Conservation (phyloP, 53 echinoderm and acorn worm species). For the Temnopleurus reevesii region DNA sequence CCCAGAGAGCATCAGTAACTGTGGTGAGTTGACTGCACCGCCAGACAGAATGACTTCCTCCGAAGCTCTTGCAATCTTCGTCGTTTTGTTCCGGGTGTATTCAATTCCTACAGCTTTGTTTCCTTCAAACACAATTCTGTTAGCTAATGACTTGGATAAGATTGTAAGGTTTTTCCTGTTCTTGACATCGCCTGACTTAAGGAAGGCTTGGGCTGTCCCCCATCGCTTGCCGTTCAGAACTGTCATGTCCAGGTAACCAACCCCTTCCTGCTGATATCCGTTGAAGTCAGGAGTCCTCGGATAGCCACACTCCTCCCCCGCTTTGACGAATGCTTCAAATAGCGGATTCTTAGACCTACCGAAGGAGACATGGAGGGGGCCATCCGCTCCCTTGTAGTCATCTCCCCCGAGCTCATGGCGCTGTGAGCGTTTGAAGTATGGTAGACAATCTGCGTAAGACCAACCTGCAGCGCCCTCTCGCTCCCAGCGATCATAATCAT, state of each 20-base stretch:
- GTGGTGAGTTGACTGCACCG: conserved; percentile 87
- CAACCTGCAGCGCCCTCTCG: conserved; percentile 85
- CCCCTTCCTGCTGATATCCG: conserved; percentile 95
- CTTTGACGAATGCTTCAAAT: conserved; percentile 83
- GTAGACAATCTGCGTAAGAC: conserved; percentile 94
- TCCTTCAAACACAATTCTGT: conserved; percentile 77
- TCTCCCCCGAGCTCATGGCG: conserved; percentile 78
- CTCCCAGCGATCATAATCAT: conserved; percentile 92
- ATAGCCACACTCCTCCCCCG: conserved; percentile 87
- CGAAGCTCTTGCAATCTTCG: conserved; percentile 62
- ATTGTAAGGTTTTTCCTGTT: conserved; percentile 78
- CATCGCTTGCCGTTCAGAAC: conserved; percentile 88
- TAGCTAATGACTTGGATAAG: conserved; percentile 61
- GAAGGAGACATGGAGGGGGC: conserved; percentile 85
- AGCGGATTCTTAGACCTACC: conserved; percentile 73
- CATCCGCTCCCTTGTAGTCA: conserved; percentile 86
- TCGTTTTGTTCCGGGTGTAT: conserved; percentile 61
- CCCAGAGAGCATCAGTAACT: conserved; percentile 95
- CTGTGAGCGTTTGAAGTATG: conserved; percentile 92
- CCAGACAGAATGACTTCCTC: conserved; percentile 80
- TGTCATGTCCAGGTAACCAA: conserved; percentile 87
- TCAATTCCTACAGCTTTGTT: conserved; percentile 84
- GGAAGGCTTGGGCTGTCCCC: conserved; percentile 91
- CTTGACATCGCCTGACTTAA: conserved; percentile 60
- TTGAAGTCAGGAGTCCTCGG: conserved; percentile 87